These are phyloP conservation scores for Drosophila littoralis DNA, from an alignment of 1,140 invertebrate species.

Conservation along the genomic window DNA sequence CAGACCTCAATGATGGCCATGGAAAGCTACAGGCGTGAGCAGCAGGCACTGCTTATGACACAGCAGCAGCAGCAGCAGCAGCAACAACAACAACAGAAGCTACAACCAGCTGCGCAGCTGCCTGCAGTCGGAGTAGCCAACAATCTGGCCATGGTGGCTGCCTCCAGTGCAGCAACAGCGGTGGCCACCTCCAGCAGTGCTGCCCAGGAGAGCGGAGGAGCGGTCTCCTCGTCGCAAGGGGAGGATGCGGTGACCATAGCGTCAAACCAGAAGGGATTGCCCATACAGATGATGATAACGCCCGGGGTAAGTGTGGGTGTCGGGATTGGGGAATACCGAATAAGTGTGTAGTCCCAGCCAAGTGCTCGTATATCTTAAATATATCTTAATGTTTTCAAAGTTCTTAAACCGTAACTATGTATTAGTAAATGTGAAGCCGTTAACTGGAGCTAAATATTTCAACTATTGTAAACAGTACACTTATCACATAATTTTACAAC, in stretches of 20 bases:
- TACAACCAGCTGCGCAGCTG: conserved; percentile 13
- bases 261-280: conserved; percentile 65
- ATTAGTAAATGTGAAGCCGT: conserved; percentile 80
- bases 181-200: conserved; percentile 57
- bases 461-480: conserved; percentile 50
- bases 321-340: conserved; percentile 10
- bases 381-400: conserved; percentile 82
- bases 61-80: conserved; percentile 54
- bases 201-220: conserved; percentile 31
- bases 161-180: conserved; percentile 62
- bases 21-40: conserved; percentile 78
- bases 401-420: conserved; percentile 74
- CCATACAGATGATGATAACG: conserved; percentile 84
- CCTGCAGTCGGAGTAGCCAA: conserved; percentile 46
- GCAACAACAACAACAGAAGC: conserved; percentile 32
- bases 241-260: conserved; percentile 66
- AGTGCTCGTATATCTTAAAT: conserved; percentile 67
- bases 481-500: conserved; percentile 13
- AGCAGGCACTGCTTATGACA: conserved; percentile 64
- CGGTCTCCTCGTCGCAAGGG: conserved; percentile 12
- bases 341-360: conserved; percentile 30
- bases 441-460: conserved; percentile 74
- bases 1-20: conserved; percentile 84
- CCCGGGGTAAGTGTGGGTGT: conserved; percentile 80
- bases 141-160: conserved; percentile 65